Base-by-base conservation (phyloP, 2,888 invertebrate species). In the Agrotis ipsilon region DNA sequence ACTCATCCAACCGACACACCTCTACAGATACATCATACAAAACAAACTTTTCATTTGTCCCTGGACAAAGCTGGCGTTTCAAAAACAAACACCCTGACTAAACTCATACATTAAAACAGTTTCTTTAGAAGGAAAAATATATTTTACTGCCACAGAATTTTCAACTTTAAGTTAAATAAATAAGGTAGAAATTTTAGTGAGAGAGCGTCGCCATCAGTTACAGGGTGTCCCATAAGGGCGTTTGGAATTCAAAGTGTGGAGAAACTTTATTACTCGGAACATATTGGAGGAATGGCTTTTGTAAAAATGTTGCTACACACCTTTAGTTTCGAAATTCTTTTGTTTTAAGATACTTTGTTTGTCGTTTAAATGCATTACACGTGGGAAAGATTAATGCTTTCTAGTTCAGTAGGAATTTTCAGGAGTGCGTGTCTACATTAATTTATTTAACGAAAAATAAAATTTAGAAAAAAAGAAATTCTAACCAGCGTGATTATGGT, bases 181-280 rank as follows among this genome's bases (percentile, higher is more conserved):
- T 54, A 68, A 58, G 59, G 66, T 65, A 1, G 3, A 51, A 27
- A 55, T 57, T 72, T 0, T 1, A 27, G 13, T 77, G 52, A 18
- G 16, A 9, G 0, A 0, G 6, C 4, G 0, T 6, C 45, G 49
- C 72, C 70, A 78, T 85, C 78, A 82, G 80, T 83, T 82, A 81
- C 83, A 78, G 84, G 75, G 66, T 73, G 83, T 88, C 89, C 89
- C 89, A 85, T 81, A 88, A 85, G 89, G 87, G 85, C 87, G 84
- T 87, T 92, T 88, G 85, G 88, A 87, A 89, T 92, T 87, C 88
- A 88, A 90, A 89, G 87, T 89, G 88, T 86, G 80, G 79, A 78
- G 78, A 75, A 84, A 87, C 86, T 92, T 92, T 92, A 92, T 92
- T 90, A 87, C 87, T 79, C 81, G 93, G 90, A 92, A 92, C 90